phyloP scores from a whole-genome alignment of 2,797 vertebrate genomes.

The Xiphorhynchus erythropygius region DNA sequence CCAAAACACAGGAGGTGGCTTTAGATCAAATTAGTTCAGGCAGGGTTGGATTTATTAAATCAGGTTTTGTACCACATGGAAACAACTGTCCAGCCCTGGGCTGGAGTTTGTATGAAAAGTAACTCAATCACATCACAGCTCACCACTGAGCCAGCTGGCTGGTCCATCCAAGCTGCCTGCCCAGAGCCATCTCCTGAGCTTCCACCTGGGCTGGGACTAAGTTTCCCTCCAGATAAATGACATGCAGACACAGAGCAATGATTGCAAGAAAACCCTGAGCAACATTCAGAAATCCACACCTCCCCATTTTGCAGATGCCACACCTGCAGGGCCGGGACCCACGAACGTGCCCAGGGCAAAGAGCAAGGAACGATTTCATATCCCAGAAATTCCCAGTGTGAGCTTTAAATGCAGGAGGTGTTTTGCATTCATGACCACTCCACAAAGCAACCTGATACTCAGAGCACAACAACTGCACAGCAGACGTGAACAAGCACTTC shows the following conservation, averaged over 20 bases:
- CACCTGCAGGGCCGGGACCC: neutral
- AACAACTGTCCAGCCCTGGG: neutral
- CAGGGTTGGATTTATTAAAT: neutral
- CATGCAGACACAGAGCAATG: neutral
- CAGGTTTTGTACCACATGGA: neutral
- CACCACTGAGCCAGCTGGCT: neutral
- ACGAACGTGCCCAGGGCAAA: accelerated
- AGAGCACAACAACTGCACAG: neutral
- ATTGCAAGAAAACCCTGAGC: neutral
- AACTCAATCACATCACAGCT: neutral
- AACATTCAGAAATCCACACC: neutral
- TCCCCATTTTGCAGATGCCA: neutral
- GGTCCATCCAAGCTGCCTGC: neutral
- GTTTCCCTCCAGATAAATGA: neutral
- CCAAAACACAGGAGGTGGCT: neutral
- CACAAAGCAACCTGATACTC: neutral
- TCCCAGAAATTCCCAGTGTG: neutral
- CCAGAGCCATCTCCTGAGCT: neutral
- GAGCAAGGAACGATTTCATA: neutral
- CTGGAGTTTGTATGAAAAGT: neutral
- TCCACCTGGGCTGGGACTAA: neutral
- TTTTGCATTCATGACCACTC: neutral
- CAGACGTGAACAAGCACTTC: slow-evolving; percentile 53
- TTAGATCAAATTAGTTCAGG: neutral
- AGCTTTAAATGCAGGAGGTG: neutral